Evolutionary conservation across 2,797 vertebrate species (phyloP).

Genomic region (Peromyscus attwateri): DNA sequence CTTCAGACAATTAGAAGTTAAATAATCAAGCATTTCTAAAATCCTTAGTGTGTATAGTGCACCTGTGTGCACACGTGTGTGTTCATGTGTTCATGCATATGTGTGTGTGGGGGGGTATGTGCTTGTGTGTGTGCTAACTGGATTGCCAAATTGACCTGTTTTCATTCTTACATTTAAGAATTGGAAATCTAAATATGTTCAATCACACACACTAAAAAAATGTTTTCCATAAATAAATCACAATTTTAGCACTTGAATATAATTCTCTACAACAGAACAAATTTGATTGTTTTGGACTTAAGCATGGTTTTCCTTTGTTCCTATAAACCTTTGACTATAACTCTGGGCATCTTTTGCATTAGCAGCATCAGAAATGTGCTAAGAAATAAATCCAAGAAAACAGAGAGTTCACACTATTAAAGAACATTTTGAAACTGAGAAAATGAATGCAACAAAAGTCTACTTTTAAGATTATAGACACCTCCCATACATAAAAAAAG

Average conservation of each 20-base stretch:
- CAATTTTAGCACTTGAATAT: slow-evolving; percentile 5
- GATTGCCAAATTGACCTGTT: not conserved
- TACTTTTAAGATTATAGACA: slow-evolving; percentile 57
- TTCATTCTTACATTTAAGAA: slow-evolving; percentile 18
- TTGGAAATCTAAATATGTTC: slow-evolving; percentile 40
- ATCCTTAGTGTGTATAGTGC: not conserved
- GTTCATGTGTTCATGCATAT: not conserved
- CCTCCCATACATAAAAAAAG: slow-evolving; percentile 5
- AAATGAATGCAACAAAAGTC: slow-evolving; percentile 43
- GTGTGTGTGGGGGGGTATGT: not conserved
- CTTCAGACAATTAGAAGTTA: slow-evolving; percentile 23
- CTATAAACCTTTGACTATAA: slow-evolving; percentile 54
- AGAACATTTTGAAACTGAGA: slow-evolving; percentile 45
- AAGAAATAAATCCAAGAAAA: slow-evolving; percentile 44
- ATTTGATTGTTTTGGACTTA: slow-evolving; percentile 50
- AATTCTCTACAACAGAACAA: slow-evolving; percentile 10
- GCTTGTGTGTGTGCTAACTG: not conserved
- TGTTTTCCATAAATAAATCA: not conserved
- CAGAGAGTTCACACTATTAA: slow-evolving; percentile 20
- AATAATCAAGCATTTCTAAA: slow-evolving; percentile 30
- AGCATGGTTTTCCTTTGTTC: not conserved
- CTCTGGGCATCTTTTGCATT: slow-evolving; percentile 63
- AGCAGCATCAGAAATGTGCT: slow-evolving; percentile 53
- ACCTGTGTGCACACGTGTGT: not conserved
- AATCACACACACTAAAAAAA: not conserved